phyloP scores from a whole-genome alignment of 1,140 invertebrate species.

The Calosoma granatense region DNA sequence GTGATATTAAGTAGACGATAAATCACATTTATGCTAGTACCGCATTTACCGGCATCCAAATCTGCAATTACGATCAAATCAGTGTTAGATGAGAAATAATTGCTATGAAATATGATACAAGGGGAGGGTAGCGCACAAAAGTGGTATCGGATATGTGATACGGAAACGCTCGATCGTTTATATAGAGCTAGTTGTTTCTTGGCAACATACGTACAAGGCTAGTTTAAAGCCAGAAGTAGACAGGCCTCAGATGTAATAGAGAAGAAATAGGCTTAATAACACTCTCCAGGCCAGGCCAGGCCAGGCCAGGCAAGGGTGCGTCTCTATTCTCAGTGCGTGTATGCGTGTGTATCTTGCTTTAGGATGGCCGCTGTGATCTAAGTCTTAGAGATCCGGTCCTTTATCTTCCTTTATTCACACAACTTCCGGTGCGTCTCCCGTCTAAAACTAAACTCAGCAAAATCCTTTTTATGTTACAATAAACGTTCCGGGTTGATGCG shows the following conservation, averaged over 20 bases:
- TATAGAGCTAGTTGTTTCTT: constrained; percentile 11
- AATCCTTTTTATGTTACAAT: constrained; percentile 13
- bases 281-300: background rate
- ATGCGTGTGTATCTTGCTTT: background rate
- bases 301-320: background rate
- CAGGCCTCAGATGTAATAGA: background rate
- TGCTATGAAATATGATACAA: constrained; percentile 12
- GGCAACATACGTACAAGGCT: background rate
- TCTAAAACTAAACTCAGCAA: background rate
- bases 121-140: constrained; percentile 11
- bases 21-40: too few relatives aligned
- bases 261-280: background rate
- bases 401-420: constrained; percentile 14
- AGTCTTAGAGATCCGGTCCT: constrained; percentile 7
- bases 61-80: too few relatives aligned
- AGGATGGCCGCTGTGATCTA: background rate
- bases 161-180: constrained; percentile 14
- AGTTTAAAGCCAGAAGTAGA: background rate
- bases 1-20: too few relatives aligned
- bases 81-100: too few relatives aligned
- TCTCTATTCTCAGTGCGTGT: background rate
- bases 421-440: constrained; percentile 1
- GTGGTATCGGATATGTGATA: constrained; percentile 15
- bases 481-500: background rate
- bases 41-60: too few relatives aligned